Evolutionary conservation across 2,797 vertebrate species (phyloP).

Genomic region (Thamnophis elegans): DNA sequence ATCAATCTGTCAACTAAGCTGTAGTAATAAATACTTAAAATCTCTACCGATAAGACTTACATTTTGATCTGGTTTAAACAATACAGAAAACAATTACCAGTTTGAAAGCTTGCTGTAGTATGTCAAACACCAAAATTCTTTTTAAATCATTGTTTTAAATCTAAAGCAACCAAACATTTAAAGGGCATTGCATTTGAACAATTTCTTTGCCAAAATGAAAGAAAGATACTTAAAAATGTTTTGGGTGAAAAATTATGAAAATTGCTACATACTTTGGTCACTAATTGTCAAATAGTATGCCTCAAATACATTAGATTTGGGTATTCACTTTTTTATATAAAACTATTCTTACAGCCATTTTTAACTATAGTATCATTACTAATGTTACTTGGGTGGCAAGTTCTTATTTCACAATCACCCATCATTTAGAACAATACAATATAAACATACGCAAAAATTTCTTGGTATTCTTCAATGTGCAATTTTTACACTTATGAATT

Average conservation of each 20-base stretch:
- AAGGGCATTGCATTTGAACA: conserved; percentile 72
- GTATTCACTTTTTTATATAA: conserved; percentile 97
- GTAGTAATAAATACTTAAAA: conserved; percentile 92
- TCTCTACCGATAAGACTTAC: conserved; percentile 82
- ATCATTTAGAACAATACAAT: conserved; percentile 93
- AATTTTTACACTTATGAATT: conserved; percentile 81
- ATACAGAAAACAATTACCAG: conserved; percentile 89
- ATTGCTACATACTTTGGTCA: conserved; percentile 85
- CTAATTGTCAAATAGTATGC: conserved; percentile 81
- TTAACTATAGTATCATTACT: conserved; percentile 93
- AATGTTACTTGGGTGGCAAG: conserved; percentile 88
- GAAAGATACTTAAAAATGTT: conserved; percentile 71
- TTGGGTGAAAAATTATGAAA: conserved; percentile 81
- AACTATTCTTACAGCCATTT: conserved; percentile 99
- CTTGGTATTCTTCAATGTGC: conserved; percentile 87
- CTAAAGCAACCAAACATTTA: conserved; percentile 78
- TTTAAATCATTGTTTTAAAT: conserved; percentile 76
- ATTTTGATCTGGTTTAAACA: conserved; percentile 80
- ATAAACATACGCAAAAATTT: conserved; percentile 94
- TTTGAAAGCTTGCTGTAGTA: conserved; percentile 84
- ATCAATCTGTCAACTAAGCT: conserved; percentile 77
- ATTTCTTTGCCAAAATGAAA: conserved; percentile 67
- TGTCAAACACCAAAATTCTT: conserved; percentile 77
- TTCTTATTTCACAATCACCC: conserved; percentile 87
- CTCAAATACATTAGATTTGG: conserved; percentile 85